Evolutionary conservation across 2,797 vertebrate species (phyloP).

Genomic region (Poecile montanus): DNA sequence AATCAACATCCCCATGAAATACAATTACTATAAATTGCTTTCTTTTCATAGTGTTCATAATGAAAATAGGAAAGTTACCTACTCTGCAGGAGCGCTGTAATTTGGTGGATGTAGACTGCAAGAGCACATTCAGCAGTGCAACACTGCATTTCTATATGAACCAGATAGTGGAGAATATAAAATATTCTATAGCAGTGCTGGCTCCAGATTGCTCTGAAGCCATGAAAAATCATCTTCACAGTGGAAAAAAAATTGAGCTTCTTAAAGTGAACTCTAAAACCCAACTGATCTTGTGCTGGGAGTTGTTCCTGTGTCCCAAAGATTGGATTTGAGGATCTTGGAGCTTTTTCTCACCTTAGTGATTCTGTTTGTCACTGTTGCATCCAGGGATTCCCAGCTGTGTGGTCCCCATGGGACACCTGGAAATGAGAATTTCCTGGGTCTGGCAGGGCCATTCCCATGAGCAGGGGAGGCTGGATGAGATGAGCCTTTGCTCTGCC

Average conservation of each 20-base stretch:
- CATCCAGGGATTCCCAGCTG: background rate
- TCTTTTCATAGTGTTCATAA: slow-evolving; percentile 14
- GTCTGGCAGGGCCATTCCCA: background rate
- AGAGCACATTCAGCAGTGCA: background rate
- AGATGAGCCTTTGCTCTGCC: background rate
- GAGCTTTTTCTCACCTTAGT: background rate
- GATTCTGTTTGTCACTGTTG: background rate
- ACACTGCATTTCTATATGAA: background rate
- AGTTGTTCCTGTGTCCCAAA: background rate
- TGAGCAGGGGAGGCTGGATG: background rate
- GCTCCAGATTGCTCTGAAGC: background rate
- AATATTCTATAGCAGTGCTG: background rate
- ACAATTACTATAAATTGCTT: slow-evolving; percentile 46
- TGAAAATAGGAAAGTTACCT: slow-evolving; percentile 39
- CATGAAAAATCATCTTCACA: background rate
- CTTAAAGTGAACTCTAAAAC: background rate
- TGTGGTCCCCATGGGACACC: background rate
- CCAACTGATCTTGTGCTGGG: background rate
- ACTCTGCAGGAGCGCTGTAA: background rate
- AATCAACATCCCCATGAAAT: slow-evolving; percentile 60
- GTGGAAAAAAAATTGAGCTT: background rate
- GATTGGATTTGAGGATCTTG: fast-evolving
- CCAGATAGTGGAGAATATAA: background rate
- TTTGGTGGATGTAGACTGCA: background rate
- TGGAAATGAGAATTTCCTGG: background rate